phyloP scores from a whole-genome alignment of 2,797 vertebrate species.

The Threskiornis aethiopicus region DNA sequence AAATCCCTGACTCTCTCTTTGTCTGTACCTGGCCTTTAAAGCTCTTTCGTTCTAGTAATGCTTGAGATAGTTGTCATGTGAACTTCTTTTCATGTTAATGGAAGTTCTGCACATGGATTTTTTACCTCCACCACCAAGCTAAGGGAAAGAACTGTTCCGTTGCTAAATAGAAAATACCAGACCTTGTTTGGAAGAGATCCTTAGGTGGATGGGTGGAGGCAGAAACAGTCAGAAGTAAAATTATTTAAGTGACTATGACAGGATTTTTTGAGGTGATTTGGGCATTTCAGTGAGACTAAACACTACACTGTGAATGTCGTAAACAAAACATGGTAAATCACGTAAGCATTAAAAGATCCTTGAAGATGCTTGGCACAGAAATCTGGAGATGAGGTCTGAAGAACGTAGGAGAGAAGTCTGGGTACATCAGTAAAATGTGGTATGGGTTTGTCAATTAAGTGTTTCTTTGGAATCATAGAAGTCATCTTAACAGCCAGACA shows the following conservation, averaged over 20 bases:
- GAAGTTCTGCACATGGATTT: not conserved
- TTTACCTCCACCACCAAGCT: not conserved
- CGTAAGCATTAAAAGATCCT: not conserved
- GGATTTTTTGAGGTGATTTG: not conserved
- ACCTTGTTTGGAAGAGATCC: not conserved
- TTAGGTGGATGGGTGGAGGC: not conserved
- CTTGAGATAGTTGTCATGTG: not conserved
- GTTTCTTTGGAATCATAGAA: slow-evolving; percentile 2
- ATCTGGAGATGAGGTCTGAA: not conserved
- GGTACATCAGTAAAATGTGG: not conserved
- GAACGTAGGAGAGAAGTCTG: not conserved
- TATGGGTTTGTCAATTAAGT: not conserved
- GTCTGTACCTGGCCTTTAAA: not conserved
- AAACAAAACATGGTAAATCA: not conserved
- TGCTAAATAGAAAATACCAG: not conserved
- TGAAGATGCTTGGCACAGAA: not conserved
- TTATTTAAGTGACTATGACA: not conserved
- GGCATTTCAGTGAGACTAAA: not conserved
- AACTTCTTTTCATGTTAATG: not conserved
- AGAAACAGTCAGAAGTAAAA: not conserved
- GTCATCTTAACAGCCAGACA: not conserved
- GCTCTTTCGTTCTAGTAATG: not conserved
- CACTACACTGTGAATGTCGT: not conserved
- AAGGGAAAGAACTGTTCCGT: not conserved
- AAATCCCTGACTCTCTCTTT: not conserved